Base-by-base conservation (phyloP, 2,113 vertebrate species). In the Xyliphius kryptos region DNA sequence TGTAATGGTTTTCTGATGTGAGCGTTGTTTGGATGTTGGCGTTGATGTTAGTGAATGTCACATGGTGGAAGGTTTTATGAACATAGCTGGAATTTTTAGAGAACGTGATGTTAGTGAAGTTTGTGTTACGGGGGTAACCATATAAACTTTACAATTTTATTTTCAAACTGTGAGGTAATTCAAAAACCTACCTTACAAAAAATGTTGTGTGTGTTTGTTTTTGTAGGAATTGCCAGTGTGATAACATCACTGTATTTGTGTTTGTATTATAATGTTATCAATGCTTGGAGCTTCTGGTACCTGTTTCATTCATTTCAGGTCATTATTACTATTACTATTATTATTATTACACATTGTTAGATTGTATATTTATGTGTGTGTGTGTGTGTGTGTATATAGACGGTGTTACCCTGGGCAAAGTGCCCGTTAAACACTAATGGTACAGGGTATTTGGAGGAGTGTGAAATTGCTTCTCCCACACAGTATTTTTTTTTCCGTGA, bases 251-350 rank as follows among this genome's bases (percentile, higher is more conserved):
- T 92, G 70, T 97, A 95, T 79, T 82, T 95, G 5, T 90, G 89
- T 79, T 86, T 91, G 67, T 98, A 97, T 81, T 98, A 98, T 89
- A 98, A 98, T 0, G 77, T 94, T 72, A 89, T 98, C 76, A 97
- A 90, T 0, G 90, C 90, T 58, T 98, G 95, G 95, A 89, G 89
- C 73, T 96, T 98, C 85, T 98, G 95, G 95, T 98, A 98, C 77
- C 86, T 98, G 75, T 97, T 97, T 79, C 85, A 97, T 75, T 97
- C 93, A 68, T 97, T 98, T 79, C 93, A 97, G 89, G 95, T 98
- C 44, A 48, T n/a, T 11, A 46, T 32, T 13, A 47, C 36, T 12
- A 64, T 19, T 20, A 64, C 17, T 19, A 46, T 38, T 50, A 46
- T 61, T 21, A 40, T 44, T 10, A 22, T n/a, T 16, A 46, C n/a